Conservation (phyloP, 2,113 vertebrate genomes). For the Poeciliopsis prolifica region DNA sequence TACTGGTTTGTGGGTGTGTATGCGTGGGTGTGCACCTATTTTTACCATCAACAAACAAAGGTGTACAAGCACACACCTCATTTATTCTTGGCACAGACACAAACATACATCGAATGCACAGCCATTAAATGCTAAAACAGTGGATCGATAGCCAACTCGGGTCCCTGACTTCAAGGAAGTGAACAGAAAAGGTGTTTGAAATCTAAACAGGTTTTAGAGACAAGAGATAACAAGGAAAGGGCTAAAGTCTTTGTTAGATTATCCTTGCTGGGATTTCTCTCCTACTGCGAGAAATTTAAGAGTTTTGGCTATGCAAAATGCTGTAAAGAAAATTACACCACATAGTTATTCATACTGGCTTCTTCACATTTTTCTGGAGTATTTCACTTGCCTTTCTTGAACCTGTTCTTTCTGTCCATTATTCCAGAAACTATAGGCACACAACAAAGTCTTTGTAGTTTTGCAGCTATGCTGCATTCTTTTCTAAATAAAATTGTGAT, state of each 20-base stretch:
- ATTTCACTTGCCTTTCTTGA: not conserved
- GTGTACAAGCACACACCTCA: constrained; percentile 37
- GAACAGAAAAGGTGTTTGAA: constrained; percentile 55
- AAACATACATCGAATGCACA: constrained; percentile 61
- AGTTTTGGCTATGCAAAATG: constrained; percentile 25
- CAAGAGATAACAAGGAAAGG: constrained; percentile 33
- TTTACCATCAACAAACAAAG: constrained; percentile 57
- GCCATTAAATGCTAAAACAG: constrained; percentile 50
- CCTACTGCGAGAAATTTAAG: constrained; percentile 13
- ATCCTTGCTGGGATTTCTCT: constrained; percentile 62
- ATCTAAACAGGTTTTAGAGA: constrained; percentile 58
- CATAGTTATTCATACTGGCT: no score
- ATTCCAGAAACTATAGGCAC: not conserved
- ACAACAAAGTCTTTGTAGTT: no score
- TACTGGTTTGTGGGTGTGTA: constrained; percentile 37
- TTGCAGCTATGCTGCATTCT: no score
- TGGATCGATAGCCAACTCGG: constrained; percentile 63
- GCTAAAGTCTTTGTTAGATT: constrained; percentile 54
- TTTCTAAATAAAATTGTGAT: not conserved
- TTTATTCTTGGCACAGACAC: constrained; percentile 62
- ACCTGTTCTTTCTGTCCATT: not conserved
- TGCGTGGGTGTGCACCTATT: constrained; percentile 27
- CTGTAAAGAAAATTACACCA: constrained; percentile 1
- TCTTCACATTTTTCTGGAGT: not conserved
- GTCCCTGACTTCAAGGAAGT: constrained; percentile 60